Evolutionary conservation across 1,140 invertebrate species (phyloP).

Genomic region (Ditylenchus dipsaci): DNA sequence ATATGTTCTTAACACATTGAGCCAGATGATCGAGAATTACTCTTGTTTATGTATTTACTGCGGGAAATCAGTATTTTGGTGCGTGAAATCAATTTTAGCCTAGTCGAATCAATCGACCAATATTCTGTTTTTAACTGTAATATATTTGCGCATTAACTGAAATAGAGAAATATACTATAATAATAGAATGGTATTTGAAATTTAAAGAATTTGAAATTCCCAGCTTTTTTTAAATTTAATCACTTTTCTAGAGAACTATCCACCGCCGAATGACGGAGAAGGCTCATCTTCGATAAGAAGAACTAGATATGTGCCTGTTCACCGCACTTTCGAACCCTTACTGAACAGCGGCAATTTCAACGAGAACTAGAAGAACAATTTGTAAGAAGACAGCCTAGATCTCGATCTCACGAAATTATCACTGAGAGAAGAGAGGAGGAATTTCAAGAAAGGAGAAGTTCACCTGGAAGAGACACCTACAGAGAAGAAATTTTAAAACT

Average conservation of each 20-base stretch:
- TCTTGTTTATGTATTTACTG: too few relatives aligned
- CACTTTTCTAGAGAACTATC: conserved; percentile 15
- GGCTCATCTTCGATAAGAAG: neutral
- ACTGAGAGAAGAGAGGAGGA: neutral
- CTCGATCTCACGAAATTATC: neutral
- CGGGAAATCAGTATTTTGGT: too few relatives aligned
- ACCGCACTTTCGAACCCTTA: neutral
- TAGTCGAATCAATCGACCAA: too few relatives aligned
- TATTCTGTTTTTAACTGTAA: too few relatives aligned
- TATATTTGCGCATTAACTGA: too few relatives aligned
- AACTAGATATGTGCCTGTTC: neutral
- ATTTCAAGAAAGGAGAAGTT: neutral
- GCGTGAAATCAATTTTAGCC: too few relatives aligned
- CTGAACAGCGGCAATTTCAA: conserved; percentile 3
- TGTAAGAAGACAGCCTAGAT: neutral
- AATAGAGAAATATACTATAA: too few relatives aligned
- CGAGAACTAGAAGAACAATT: conserved; percentile 17
- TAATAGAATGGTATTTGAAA: too few relatives aligned
- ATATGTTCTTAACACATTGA: too few relatives aligned
- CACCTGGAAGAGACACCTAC: conserved; percentile 9
- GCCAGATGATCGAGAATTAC: too few relatives aligned
- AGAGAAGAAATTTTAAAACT: conserved; percentile 25
- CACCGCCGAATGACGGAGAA: neutral
- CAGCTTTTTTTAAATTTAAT: neutral
- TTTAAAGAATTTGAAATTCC: conserved; percentile 10